Base-by-base conservation (phyloP, 2,797 vertebrate genomes). In the Hylomyscus alleni region DNA sequence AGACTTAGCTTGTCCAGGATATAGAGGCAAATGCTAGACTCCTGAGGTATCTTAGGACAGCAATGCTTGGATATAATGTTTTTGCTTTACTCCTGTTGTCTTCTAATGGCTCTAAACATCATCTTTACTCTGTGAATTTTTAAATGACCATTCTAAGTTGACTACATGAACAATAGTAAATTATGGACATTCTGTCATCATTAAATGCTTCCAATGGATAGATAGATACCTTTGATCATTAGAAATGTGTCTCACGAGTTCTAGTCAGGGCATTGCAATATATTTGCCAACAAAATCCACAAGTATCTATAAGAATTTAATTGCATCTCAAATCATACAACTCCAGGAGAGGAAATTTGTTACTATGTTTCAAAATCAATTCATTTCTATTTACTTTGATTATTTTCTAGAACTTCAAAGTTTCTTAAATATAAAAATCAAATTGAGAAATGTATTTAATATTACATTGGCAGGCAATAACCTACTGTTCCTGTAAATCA, bases 361-460 rank as follows among this genome's bases (percentile, higher is more conserved):
- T 44, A 54, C 8, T 58, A 6, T 11, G 54, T 86, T 72, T 87
- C 31, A 93, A 12, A 67, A 56, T 73, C 34, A 75, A n/a, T 44
- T 82, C 78, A 54, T 89, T 85, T 96, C 69, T 86, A 77, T 89
- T 95, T 83, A 87, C 3, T 93, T 97, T 80, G 65, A 11, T 60
- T 34, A 26, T 58, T 88, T 26, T 4, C 47, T 67, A 88, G 81
- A 82, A 86, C 3, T 14, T 96, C 47, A 65, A 58, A 93, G 93
- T 94, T 94, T 83, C 80, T 93, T 85, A 96, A 95, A 89, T 90
- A 62, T 75, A 95, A 96, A 97, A 90, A 26, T 15, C 47, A 90
- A 82, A 47, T 91, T 88, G 72, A 84, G 52, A 93, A 94, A 83
- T 81, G 11, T 76, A 72, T 82, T 83, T 50, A 95, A 62, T 73